Percentiles rank a stretch among this genome's conserved stretches.
Evolutionary conservation across 2,113 vertebrate species (phyloP).

Genomic region (Naja naja): DNA sequence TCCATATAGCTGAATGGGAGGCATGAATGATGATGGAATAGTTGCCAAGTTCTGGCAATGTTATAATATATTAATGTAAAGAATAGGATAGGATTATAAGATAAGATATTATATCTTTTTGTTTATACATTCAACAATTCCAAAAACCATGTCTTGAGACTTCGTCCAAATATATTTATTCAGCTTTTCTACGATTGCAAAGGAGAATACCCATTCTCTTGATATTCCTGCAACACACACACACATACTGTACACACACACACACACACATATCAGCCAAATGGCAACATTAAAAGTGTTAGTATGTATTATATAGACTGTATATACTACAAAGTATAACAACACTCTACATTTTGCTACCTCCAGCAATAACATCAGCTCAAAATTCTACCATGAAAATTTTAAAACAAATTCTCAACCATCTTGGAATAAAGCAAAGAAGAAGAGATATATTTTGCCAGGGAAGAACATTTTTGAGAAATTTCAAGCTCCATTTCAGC

Average conservation of each 20-base stretch:
- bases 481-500: neutral
- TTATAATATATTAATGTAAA: neutral
- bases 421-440: neutral
- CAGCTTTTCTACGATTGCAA: neutral
- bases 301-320: no score
- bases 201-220: no score
- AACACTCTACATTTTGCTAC: neutral
- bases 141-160: neutral
- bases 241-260: no score
- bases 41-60: neutral
- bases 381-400: neutral
- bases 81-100: neutral
- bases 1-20: neutral
- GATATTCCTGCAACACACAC: no score
- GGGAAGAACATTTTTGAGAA: neutral
- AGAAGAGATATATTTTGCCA: neutral
- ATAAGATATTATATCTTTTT: neutral
- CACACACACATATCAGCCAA: neutral
- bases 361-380: neutral
- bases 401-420: neutral
- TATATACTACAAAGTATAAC: no score
- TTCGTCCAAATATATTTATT: neutral
- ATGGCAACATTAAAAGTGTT: neutral
- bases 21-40: neutral
- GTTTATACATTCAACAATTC: neutral